These are phyloP conservation scores for Sphenodon punctatus DNA, from an alignment of 2,797 vertebrate species.

Conservation along the genomic window DNA sequence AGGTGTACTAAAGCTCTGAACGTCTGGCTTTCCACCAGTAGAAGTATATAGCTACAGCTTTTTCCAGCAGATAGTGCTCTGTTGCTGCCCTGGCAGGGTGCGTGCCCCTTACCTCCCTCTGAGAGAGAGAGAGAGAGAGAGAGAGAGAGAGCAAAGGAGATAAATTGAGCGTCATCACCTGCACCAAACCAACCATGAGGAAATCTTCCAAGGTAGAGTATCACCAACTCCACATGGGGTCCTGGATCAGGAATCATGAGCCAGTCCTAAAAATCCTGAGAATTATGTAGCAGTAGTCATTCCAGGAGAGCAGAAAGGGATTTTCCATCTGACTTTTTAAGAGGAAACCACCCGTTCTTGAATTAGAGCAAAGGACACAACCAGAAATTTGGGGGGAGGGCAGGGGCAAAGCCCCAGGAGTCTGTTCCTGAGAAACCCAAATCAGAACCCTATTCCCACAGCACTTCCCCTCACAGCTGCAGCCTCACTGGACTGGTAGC, in stretches of 20 bases:
- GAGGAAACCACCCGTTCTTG: not conserved
- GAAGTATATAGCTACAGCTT: not conserved
- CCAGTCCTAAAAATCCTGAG: not conserved
- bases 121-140: not conserved
- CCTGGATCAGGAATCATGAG: not conserved
- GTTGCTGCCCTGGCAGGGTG: not conserved
- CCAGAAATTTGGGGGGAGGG: no score
- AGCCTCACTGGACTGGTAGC: no score
- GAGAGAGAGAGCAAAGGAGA: not conserved
- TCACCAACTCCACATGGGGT: not conserved
- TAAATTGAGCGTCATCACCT: not conserved
- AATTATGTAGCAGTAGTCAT: not conserved
- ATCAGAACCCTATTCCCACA: no score
- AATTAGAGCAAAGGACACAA: no score
- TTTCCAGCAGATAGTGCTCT: not conserved
- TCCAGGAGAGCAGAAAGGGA: not conserved
- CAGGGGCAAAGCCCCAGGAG: no score
- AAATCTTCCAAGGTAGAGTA: not conserved
- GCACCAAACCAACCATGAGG: not conserved
- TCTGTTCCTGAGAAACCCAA: no score
- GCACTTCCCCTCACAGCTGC: no score
- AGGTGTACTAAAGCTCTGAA: not conserved
- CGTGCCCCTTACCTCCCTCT: not conserved
- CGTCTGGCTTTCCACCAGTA: not conserved
- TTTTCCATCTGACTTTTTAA: not conserved